phyloP scores from a whole-genome alignment of 2,888 invertebrate genomes.

The Neoaliturus tenellus region DNA sequence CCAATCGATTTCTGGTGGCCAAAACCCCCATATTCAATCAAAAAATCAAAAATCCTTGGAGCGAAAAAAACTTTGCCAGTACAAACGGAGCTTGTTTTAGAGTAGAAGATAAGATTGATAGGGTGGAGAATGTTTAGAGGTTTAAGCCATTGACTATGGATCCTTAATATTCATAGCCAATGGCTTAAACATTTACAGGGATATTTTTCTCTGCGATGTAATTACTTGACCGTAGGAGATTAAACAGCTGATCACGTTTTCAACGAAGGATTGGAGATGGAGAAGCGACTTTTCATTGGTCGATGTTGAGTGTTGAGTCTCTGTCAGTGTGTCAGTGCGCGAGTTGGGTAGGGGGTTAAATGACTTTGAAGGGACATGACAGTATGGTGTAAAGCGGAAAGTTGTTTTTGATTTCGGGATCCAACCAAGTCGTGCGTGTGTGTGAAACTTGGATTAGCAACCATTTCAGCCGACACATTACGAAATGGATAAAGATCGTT shows the following conservation, averaged over 20 bases:
- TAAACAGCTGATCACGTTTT: not conserved
- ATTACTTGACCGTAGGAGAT: too few relatives aligned
- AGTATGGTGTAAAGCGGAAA: not conserved
- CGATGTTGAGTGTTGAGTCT: not conserved
- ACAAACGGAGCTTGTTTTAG: too few relatives aligned
- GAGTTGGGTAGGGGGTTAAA: not conserved
- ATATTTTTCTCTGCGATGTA: too few relatives aligned
- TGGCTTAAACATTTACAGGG: too few relatives aligned
- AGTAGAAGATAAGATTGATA: too few relatives aligned
- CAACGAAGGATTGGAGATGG: not conserved
- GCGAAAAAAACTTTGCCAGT: too few relatives aligned
- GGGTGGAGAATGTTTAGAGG: too few relatives aligned
- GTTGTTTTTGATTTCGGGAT: not conserved
- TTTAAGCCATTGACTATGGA: too few relatives aligned
- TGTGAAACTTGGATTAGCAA: slow-evolving; percentile 8
- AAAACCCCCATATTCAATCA: too few relatives aligned
- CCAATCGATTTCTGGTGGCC: too few relatives aligned
- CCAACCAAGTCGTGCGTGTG: not conserved
- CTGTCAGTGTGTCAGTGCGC: not conserved
- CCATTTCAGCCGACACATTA: slow-evolving; percentile 4
- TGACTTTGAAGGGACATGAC: slow-evolving; percentile 44
- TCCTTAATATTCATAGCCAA: too few relatives aligned
- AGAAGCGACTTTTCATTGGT: not conserved
- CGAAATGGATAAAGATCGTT: slow-evolving; percentile 26
- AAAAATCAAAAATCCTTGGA: too few relatives aligned